Conservation (phyloP, 2,797 vertebrate genomes). For the Chrysocyon brachyurus region DNA sequence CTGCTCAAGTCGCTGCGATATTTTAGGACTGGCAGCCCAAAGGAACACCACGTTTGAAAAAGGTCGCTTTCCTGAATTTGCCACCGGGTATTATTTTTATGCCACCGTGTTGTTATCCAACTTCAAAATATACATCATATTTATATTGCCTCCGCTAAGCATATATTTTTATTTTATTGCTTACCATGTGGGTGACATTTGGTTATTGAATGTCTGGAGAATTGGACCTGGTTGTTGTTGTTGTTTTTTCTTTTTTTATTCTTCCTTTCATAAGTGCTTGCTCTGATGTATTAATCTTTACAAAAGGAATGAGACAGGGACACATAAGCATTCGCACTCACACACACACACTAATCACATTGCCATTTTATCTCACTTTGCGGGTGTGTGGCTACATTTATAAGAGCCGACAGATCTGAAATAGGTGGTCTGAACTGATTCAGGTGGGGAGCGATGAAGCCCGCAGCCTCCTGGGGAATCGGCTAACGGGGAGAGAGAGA, state of each 20-base stretch:
- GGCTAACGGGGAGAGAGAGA: neutral
- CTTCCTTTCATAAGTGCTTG: conserved; percentile 59
- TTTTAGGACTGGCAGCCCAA: conserved; percentile 73
- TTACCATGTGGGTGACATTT: conserved; percentile 65
- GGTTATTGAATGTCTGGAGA: conserved; percentile 76
- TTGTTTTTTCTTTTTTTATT: neutral
- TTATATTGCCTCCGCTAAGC: conserved; percentile 76
- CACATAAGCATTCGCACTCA: neutral
- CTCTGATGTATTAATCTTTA: conserved; percentile 74
- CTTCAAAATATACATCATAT: conserved; percentile 81
- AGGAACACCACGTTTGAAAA: conserved; percentile 68
- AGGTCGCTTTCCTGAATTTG: conserved; percentile 74
- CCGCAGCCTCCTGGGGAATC: conserved; percentile 63
- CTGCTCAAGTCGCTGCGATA: neutral
- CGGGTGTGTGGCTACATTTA: conserved; percentile 78
- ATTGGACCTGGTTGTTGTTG: conserved; percentile 30
- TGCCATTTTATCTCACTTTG: conserved; percentile 77
- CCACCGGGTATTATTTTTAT: conserved; percentile 76
- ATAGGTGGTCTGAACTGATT: conserved; percentile 82
- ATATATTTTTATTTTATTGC: conserved; percentile 78
- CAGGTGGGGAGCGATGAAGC: conserved; percentile 69
- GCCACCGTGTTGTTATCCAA: conserved; percentile 53
- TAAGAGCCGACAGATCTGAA: conserved; percentile 86
- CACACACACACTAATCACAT: conserved; percentile 70
- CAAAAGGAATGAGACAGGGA: neutral